Conservation (phyloP, 2,888 invertebrate genomes). For the Scelioninae gen. 1 region DNA sequence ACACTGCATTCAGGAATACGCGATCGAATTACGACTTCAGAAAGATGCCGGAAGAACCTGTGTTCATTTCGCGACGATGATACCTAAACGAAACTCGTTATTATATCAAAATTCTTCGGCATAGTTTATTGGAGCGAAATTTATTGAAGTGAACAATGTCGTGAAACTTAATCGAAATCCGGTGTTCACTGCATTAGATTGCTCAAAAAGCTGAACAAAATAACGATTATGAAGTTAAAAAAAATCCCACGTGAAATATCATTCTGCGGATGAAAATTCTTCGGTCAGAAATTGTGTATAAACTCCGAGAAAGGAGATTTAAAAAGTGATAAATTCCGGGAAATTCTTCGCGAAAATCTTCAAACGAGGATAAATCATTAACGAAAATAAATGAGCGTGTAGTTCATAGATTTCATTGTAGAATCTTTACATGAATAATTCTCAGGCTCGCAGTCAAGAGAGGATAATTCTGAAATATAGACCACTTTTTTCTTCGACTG, state of each 20-base stretch:
- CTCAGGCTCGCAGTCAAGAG: slow-evolving; percentile 7
- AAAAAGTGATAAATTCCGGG: slow-evolving; percentile 36
- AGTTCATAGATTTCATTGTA: slow-evolving; percentile 49
- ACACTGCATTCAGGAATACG: slow-evolving; percentile 52
- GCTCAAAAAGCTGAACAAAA: background rate
- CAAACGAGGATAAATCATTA: slow-evolving; percentile 54
- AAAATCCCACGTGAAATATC: slow-evolving; percentile 9
- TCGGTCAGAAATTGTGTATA: slow-evolving; percentile 26
- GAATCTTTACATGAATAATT: slow-evolving; percentile 63
- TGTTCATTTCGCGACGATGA: slow-evolving; percentile 48
- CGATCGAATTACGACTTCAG: slow-evolving; percentile 62
- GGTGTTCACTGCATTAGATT: too few relatives aligned
- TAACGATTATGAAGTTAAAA: slow-evolving; percentile 18
- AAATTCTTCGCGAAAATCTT: slow-evolving; percentile 38
- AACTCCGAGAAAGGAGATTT: slow-evolving; percentile 26
- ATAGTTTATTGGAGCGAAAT: too few relatives aligned
- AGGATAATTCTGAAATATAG: slow-evolving; percentile 55
- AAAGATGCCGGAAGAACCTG: slow-evolving; percentile 50
- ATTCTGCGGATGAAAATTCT: slow-evolving; percentile 4
- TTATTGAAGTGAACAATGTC: too few relatives aligned
- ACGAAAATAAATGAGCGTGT: slow-evolving; percentile 48
- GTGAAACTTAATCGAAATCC: too few relatives aligned
- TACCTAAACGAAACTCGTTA: slow-evolving; percentile 52
- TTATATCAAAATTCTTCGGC: slow-evolving; percentile 39
- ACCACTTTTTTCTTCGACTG: slow-evolving; percentile 26